These are phyloP conservation scores for Notarius lentiginosus DNA, from an alignment of 2,113 vertebrate genomes.

Conservation along the genomic window DNA sequence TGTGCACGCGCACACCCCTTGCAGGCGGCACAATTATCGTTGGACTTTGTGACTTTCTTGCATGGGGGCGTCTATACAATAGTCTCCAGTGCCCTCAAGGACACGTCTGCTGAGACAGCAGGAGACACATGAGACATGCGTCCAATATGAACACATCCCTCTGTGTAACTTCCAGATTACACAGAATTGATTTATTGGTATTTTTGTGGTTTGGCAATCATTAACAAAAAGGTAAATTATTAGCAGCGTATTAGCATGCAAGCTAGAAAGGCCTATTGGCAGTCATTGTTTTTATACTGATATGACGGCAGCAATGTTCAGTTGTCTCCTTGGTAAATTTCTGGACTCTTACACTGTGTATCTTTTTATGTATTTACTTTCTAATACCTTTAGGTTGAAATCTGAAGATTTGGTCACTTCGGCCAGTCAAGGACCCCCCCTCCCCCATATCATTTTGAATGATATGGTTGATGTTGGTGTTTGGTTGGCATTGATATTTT, in stretches of 20 bases:
- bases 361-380: neutral
- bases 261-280: neutral
- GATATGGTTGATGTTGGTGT: neutral
- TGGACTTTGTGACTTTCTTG: conserved; percentile 14
- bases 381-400: neutral
- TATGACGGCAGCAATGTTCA: neutral
- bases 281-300: neutral
- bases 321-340: neutral
- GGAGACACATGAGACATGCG: neutral
- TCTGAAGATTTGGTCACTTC: neutral
- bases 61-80: neutral
- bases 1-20: neutral
- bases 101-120: neutral
- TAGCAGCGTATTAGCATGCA: neutral
- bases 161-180: neutral
- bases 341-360: neutral
- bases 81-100: neutral
- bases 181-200: neutral
- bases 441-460: neutral
- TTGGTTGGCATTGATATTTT: neutral
- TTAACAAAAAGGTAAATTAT: conserved; percentile 8
- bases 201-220: neutral
- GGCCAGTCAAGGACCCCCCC: too few relatives aligned
- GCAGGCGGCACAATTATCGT: neutral
- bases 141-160: neutral